Percentiles rank a stretch among this genome's conserved stretches.
phyloP scores from a whole-genome alignment of 2,113 vertebrate genomes.

The Paracanthobrama guichenoti region DNA sequence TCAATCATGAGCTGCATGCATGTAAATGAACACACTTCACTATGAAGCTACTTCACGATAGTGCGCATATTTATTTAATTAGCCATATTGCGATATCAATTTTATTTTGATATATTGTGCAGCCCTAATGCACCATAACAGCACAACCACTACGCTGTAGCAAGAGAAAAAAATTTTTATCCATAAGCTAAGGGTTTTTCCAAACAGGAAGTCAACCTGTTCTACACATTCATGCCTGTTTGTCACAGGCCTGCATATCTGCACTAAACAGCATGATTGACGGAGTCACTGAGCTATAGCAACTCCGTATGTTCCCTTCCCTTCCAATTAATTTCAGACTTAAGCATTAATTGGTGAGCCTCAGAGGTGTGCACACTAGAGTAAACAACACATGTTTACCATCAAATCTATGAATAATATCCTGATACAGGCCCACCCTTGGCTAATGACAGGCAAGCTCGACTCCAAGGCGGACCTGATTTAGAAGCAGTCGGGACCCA shows the following conservation, averaged over 20 bases:
- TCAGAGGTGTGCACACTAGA: slow-evolving; percentile 35
- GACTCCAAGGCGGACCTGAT: not conserved
- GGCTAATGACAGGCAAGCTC: slow-evolving; percentile 29
- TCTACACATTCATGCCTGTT: slow-evolving; percentile 43
- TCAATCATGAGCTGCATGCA: not conserved
- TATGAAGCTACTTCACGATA: not conserved
- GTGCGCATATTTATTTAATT: not conserved
- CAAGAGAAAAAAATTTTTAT: not conserved
- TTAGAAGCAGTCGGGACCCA: slow-evolving; percentile 1
- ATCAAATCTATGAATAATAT: slow-evolving; percentile 56
- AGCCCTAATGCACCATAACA: not conserved
- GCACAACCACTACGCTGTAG: no score
- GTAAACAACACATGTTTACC: slow-evolving; percentile 59
- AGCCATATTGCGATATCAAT: not conserved
- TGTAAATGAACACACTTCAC: not conserved
- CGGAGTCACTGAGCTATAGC: slow-evolving; percentile 67
- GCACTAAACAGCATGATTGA: slow-evolving; percentile 71
- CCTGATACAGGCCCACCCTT: slow-evolving; percentile 47
- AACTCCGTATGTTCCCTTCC: slow-evolving; percentile 70
- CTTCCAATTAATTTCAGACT: slow-evolving; percentile 71
- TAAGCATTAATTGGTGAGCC: slow-evolving; percentile 63
- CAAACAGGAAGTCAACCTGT: slow-evolving; percentile 26
- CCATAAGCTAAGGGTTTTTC: slow-evolving; percentile 4
- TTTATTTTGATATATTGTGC: not conserved
- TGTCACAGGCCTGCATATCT: slow-evolving; percentile 44